Conservation (phyloP, 2,797 vertebrate species). For the Alauda arvensis region DNA sequence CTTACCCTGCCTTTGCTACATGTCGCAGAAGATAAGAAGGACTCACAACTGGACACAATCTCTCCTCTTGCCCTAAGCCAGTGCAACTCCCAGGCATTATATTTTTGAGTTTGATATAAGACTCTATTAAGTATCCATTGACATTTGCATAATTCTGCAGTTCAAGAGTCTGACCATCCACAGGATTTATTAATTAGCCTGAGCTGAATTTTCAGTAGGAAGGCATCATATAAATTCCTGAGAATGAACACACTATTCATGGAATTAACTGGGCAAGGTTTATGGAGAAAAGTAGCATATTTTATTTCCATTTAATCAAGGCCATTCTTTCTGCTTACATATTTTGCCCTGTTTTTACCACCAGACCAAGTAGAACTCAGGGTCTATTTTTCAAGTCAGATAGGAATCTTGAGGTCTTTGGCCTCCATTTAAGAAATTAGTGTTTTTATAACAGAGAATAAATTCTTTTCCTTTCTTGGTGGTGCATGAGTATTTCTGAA, state of each 20-base stretch:
- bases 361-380: neutral
- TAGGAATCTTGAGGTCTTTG: neutral
- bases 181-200: neutral
- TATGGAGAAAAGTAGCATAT: neutral
- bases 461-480: neutral
- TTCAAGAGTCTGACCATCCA: neutral
- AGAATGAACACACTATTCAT: neutral
- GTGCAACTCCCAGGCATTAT: neutral
- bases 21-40: neutral
- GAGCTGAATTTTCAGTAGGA: neutral
- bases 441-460: neutral
- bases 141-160: neutral
- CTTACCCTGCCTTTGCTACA: neutral
- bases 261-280: neutral
- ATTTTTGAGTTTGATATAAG: neutral
- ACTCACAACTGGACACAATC: neutral
- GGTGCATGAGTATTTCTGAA: neutral
- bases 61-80: neutral
- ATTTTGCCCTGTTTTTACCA: neutral
- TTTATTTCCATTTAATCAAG: neutral
- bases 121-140: neutral
- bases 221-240: neutral
- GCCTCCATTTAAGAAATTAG: neutral
- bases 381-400: neutral
- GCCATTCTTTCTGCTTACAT: neutral